Percentiles rank a stretch among this genome's conserved stretches.
Conservation (phyloP, 2,888 invertebrate genomes). For the Stenoptilia bipunctidactyla region DNA sequence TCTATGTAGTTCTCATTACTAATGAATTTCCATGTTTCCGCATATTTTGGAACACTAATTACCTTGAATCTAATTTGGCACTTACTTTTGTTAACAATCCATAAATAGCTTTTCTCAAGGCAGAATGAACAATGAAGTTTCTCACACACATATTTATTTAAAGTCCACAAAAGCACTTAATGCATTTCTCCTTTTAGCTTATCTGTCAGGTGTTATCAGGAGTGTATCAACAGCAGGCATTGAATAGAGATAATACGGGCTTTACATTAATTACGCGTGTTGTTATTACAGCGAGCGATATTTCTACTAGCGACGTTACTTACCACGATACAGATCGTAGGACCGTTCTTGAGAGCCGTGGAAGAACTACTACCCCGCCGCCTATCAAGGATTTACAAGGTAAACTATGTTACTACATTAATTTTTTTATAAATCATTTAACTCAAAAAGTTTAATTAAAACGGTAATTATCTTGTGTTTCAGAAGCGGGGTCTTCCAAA, state of each 20-base stretch:
- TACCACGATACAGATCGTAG: conserved; percentile 33
- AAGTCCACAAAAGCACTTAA: neutral
- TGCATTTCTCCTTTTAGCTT: conserved; percentile 22
- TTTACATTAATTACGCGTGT: conserved; percentile 15
- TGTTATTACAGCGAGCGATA: conserved; percentile 44
- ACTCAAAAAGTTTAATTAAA: no score
- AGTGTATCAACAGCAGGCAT: conserved; percentile 41
- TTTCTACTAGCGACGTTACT: conserved; percentile 33
- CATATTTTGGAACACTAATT: no score
- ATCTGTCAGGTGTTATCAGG: conserved; percentile 51
- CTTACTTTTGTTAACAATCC: neutral
- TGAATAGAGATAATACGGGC: conserved; percentile 39
- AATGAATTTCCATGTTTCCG: no score
- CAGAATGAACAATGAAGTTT: neutral
- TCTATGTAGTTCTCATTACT: no score
- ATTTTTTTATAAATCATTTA: conserved; percentile 24
- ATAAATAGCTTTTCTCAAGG: neutral
- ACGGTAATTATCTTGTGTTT: conserved; percentile 12
- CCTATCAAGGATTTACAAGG: conserved; percentile 50
- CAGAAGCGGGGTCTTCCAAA: conserved; percentile 57
- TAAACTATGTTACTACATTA: conserved; percentile 14
- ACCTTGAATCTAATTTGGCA: neutral
- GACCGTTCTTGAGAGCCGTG: conserved; percentile 28
- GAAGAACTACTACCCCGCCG: conserved; percentile 38
- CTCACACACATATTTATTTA: neutral